Conservation (phyloP, 2,113 vertebrate species). For the Oreochromis tanganicae region DNA sequence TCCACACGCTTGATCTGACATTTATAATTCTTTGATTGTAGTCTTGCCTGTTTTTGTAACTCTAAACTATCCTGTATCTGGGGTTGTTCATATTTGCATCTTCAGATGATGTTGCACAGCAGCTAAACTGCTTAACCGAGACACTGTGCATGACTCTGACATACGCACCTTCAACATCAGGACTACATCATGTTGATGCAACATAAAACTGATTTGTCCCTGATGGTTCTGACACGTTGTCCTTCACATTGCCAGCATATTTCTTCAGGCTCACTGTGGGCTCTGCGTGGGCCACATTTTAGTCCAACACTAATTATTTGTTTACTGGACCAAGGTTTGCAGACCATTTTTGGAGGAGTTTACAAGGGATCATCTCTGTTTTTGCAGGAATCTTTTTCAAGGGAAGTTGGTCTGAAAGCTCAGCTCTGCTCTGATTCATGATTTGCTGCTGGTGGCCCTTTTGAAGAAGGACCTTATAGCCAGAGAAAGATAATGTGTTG, state of each 20-base stretch:
- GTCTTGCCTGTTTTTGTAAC: background rate
- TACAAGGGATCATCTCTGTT: slow-evolving; percentile 1
- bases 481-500: background rate
- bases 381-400: background rate
- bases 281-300: background rate
- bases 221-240: background rate
- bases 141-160: slow-evolving; percentile 37
- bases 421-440: background rate
- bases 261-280: background rate
- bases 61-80: background rate
- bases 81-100: background rate
- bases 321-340: background rate
- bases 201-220: background rate
- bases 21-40: background rate
- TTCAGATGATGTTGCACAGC: slow-evolving; percentile 22
- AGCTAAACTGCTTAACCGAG: slow-evolving; percentile 12
- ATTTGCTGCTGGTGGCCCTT: slow-evolving; percentile 19
- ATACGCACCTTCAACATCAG: background rate
- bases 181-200: background rate
- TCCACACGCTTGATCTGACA: background rate
- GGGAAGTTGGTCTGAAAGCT: background rate
- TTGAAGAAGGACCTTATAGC: background rate
- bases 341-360: background rate
- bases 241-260: background rate
- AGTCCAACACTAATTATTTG: background rate